These are phyloP conservation scores for Drosophila lacicola DNA, from an alignment of 2,888 invertebrate genomes.

Conservation along the genomic window DNA sequence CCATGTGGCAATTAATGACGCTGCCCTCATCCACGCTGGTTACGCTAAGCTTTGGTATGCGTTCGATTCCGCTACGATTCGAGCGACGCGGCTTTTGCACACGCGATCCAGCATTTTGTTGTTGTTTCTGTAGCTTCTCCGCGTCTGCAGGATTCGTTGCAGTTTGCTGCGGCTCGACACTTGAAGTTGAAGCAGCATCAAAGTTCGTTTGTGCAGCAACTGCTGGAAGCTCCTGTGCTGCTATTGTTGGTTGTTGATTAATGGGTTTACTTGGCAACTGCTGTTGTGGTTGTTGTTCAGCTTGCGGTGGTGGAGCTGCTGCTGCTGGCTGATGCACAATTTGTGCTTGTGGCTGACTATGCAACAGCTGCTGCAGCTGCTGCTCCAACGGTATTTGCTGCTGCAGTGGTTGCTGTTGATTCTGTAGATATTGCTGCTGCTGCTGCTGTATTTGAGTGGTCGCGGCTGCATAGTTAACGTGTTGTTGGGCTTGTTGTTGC, in stretches of 20 bases:
- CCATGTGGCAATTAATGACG: conserved; percentile 97
- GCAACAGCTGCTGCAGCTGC: conserved; percentile 65
- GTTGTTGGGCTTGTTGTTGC: conserved; percentile 54
- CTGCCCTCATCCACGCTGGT: conserved; percentile 86
- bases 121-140: conserved; percentile 58
- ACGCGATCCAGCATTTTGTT: conserved; percentile 48
- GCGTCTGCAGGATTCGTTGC: conserved; percentile 35
- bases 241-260: conserved; percentile 21
- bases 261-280: conserved; percentile 30
- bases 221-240: conserved; percentile 26
- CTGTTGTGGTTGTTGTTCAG: conserved; percentile 26
- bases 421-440: conserved; percentile 54
- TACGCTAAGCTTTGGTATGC: conserved; percentile 84
- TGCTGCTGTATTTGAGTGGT: conserved; percentile 50
- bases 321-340: conserved; percentile 62
- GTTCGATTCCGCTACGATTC: conserved; percentile 82
- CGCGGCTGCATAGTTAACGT: conserved; percentile 51
- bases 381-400: conserved; percentile 63
- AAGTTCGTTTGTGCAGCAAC: conserved; percentile 24
- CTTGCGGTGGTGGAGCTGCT: conserved; percentile 31
- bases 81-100: conserved; percentile 76
- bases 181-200: conserved; percentile 32
- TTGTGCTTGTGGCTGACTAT: conserved; percentile 52
- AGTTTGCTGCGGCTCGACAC: conserved; percentile 30
- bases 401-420: conserved; percentile 55